These are phyloP conservation scores for Hirtodrosophila alboralis DNA, from an alignment of 2,888 invertebrate species.

Conservation along the genomic window DNA sequence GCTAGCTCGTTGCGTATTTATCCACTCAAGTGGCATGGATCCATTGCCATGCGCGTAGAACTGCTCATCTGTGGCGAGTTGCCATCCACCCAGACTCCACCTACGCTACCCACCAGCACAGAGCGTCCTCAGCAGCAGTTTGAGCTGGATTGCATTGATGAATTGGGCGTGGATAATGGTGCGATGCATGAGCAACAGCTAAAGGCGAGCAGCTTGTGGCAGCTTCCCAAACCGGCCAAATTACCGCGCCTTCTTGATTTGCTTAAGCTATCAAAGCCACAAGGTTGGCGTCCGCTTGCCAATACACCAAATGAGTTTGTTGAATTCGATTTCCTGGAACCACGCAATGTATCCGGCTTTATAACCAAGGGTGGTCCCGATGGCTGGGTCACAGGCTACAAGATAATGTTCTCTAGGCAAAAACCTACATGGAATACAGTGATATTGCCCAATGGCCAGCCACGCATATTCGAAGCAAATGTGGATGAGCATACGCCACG, in stretches of 20 bases:
- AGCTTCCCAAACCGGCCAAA: constrained; percentile 67
- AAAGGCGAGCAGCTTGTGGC: constrained; percentile 81
- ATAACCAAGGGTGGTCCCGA: constrained; percentile 89
- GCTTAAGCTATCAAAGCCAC: constrained; percentile 82
- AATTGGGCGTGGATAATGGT: constrained; percentile 89
- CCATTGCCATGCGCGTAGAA: constrained; percentile 89
- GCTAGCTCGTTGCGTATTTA: constrained; percentile 89
- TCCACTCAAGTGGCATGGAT: constrained; percentile 91
- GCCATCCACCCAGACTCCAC: constrained; percentile 6
- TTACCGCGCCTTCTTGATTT: constrained; percentile 77
- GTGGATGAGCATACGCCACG: constrained; percentile 87
- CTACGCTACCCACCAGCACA: constrained; percentile 44
- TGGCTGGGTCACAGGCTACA: constrained; percentile 91
- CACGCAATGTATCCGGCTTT: constrained; percentile 91
- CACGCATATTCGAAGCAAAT: constrained; percentile 89
- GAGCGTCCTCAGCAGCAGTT: constrained; percentile 37
- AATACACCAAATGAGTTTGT: constrained; percentile 89
- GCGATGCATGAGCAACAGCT: constrained; percentile 88
- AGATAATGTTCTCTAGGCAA: constrained; percentile 90
- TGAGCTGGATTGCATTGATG: constrained; percentile 87
- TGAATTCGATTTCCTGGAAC: constrained; percentile 91
- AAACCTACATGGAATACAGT: constrained; percentile 89
- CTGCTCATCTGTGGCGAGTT: constrained; percentile 88
- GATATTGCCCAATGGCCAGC: constrained; percentile 85
- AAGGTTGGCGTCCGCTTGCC: constrained; percentile 88